Conservation (phyloP, 35 echinoderm and acorn worm genomes). For the Hemicentrotus pulcherrimus region DNA sequence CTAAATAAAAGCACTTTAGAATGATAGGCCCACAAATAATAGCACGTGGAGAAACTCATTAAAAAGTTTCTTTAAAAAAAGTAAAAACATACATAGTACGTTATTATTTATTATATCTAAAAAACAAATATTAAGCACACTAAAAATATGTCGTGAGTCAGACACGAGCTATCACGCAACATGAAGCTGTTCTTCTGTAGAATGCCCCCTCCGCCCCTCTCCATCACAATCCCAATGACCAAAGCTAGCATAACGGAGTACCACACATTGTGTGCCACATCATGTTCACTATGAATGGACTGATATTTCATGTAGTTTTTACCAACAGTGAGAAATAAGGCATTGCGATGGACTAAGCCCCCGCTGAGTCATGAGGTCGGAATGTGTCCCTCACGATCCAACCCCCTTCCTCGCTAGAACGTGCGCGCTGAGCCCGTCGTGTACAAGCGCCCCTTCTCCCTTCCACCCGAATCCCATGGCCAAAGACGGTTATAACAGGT, state of each 20-base stretch:
- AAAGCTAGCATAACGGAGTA: background rate
- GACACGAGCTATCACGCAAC: no score
- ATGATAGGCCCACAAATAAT: no score
- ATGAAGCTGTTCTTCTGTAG: no score
- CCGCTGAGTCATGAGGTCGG: background rate
- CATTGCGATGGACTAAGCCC: background rate
- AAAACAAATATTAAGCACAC: no score
- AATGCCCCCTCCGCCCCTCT: background rate
- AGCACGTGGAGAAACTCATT: no score
- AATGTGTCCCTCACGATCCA: background rate
- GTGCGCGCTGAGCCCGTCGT: background rate
- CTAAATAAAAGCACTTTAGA: no score
- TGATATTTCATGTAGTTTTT: background rate
- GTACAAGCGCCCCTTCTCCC: background rate
- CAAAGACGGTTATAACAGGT: conserved; percentile 30
- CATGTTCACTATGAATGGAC: background rate
- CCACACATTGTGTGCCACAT: background rate
- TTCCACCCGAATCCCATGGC: background rate
- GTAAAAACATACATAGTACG: no score
- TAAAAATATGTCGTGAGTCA: no score
- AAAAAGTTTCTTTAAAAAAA: no score
- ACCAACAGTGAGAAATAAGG: background rate
- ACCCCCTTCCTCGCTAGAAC: background rate
- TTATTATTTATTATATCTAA: no score
- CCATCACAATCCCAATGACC: background rate